Evolutionary conservation across 2,888 invertebrate genomes (phyloP), one percentile per base, ranked within the genome.

Genomic region (Melanophora roralis): DNA sequence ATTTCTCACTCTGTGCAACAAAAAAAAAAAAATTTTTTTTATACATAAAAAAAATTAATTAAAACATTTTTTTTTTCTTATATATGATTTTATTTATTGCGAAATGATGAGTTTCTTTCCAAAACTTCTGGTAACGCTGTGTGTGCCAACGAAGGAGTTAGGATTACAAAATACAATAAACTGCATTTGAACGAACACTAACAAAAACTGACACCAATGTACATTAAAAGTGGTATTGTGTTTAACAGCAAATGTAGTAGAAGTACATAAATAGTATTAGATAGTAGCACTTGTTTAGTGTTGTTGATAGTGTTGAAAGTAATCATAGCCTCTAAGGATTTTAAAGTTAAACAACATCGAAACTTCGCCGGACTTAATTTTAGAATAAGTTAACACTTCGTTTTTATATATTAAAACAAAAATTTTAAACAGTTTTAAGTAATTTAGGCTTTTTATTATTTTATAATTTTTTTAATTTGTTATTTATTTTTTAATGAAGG

Each of bases 181-280:
- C 62, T 51, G 32, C 51, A 69, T 73, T 57, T 69, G 34, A 76
- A 76, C n/a, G n/a, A n/a, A 76, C 59, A 69, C 68, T 73, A 76
- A 80, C 72, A 68, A 36, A 51, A 72, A 68, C 69, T 76, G 76
- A 80, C 80, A 73, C 38, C n/a, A 69, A 76, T 62, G 53, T 72
- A 72, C 80, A 72, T 72, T 76, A 68, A 55, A 68, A 69, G 68
- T 76, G 76, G 72, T 76, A 76, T 80, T 68, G 57, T 69, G 69
- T 80, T 76, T 76, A 80, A 76, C 76, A 68, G 57, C 43, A 60
- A 14, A 23, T 36, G 32, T 27, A 49, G 40, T 21, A 12, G 36
- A 12, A 14, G 43, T 38, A 73, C 36, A 57, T 51, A 36, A 51
- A 27, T 38, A 21, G 11, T 19, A 19, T 32, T 27, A 14, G 47